phyloP scores from a whole-genome alignment of 2,888 invertebrate species.

The Drosophila neotestacea region DNA sequence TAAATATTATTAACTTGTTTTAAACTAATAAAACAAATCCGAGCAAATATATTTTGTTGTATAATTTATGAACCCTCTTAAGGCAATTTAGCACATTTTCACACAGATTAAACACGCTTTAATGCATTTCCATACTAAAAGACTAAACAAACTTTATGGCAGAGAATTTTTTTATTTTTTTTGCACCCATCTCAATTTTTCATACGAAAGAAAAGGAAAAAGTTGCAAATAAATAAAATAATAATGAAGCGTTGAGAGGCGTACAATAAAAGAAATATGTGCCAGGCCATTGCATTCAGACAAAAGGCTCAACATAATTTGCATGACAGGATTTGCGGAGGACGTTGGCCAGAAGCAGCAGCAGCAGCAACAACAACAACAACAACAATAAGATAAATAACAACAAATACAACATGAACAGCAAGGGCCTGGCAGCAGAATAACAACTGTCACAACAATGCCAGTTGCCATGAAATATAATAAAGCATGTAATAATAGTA shows the following conservation, averaged over 20 bases:
- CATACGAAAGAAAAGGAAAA: slow-evolving; percentile 9
- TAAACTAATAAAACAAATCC: background rate
- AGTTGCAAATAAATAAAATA: slow-evolving; percentile 51
- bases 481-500: slow-evolving; percentile 3
- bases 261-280: slow-evolving; percentile 55
- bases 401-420: slow-evolving; percentile 4
- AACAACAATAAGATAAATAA: slow-evolving; percentile 3
- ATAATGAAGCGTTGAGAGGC: slow-evolving; percentile 45
- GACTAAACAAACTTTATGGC: slow-evolving; percentile 16
- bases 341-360: slow-evolving; percentile 39
- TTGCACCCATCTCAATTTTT: slow-evolving; percentile 13
- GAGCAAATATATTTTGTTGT: background rate
- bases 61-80: slow-evolving; percentile 5
- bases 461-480: slow-evolving; percentile 41
- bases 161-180: slow-evolving; percentile 12
- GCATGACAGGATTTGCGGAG: slow-evolving; percentile 55
- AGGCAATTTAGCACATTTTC: slow-evolving; percentile 26
- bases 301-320: slow-evolving; percentile 66
- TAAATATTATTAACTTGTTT: background rate
- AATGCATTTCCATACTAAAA: slow-evolving; percentile 11
- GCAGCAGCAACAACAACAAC: slow-evolving; percentile 13
- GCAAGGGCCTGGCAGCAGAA: slow-evolving; percentile 25
- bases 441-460: slow-evolving; percentile 68
- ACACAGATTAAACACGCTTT: slow-evolving; percentile 28
- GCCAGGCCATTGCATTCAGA: slow-evolving; percentile 58